Percentiles rank a stretch among this genome's conserved stretches.
Conservation (phyloP, 2,113 vertebrate species). For the Procavia capensis region DNA sequence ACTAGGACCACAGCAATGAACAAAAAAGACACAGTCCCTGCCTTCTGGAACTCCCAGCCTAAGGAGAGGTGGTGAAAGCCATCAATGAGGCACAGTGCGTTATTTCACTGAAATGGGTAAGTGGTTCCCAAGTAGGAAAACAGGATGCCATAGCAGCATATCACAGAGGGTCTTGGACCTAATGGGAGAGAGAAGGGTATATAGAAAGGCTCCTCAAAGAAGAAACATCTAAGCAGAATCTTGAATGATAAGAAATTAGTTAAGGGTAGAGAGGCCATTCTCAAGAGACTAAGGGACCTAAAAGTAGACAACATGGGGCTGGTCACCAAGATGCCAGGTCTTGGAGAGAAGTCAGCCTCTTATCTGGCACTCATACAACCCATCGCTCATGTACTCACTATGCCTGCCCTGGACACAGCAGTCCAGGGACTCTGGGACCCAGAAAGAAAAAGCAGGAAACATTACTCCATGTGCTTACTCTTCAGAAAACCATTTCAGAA, state of each 20-base stretch:
- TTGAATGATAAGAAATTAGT: not conserved
- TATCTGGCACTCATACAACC: not conserved
- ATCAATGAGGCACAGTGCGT: not conserved
- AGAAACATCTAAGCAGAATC: not conserved
- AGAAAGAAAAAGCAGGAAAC: not conserved
- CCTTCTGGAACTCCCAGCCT: not conserved
- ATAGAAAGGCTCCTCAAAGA: not conserved
- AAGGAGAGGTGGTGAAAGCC: not conserved
- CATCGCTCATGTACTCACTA: not conserved
- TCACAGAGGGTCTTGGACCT: not conserved
- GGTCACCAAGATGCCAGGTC: not conserved
- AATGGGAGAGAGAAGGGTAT: no score
- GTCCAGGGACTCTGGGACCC: not conserved
- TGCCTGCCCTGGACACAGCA: not conserved
- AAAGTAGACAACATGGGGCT: not conserved
- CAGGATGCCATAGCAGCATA: not conserved
- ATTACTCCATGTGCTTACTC: not conserved
- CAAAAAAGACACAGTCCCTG: not conserved
- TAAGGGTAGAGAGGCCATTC: not conserved
- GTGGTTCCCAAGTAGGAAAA: not conserved
- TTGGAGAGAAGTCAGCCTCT: not conserved
- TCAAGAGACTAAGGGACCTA: not conserved
- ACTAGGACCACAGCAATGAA: not conserved
- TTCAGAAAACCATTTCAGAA: not conserved
- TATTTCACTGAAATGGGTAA: not conserved